Percentiles rank a stretch among this genome's conserved stretches.
These are phyloP conservation scores for Channa maculata DNA, from an alignment of 2,113 vertebrate species.

Conservation along the genomic window DNA sequence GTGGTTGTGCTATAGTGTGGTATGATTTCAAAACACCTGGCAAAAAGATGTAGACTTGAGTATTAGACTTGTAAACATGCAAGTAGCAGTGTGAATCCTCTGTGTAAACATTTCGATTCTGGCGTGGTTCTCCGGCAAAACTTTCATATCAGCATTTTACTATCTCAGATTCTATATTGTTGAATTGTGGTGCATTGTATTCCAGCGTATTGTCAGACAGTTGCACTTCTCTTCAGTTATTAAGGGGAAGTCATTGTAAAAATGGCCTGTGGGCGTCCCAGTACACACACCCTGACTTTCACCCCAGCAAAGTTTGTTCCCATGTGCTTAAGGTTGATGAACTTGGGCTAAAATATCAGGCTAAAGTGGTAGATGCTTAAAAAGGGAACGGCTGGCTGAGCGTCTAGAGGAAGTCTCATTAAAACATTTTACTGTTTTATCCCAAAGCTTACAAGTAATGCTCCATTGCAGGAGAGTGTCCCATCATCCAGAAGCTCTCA, in stretches of 20 bases:
- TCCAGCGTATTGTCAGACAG: neutral
- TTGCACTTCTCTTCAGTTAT: neutral
- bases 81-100: too few relatives aligned
- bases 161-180: too few relatives aligned
- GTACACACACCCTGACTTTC: constrained; percentile 19
- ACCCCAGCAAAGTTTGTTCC: neutral
- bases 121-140: too few relatives aligned
- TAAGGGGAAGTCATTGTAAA: too few relatives aligned
- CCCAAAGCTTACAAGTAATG: constrained; percentile 50
- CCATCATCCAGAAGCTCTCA: constrained; percentile 55
- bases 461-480: constrained; percentile 52
- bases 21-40: too few relatives aligned
- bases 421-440: constrained; percentile 64
- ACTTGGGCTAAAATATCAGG: constrained; percentile 12
- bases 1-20: too few relatives aligned
- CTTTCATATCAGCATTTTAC: too few relatives aligned
- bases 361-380: constrained; percentile 40
- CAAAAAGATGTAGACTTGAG: too few relatives aligned
- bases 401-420: constrained; percentile 50
- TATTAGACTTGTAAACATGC: too few relatives aligned
- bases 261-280: neutral
- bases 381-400: constrained; percentile 45
- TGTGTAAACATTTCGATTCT: too few relatives aligned
- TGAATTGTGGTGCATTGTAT: neutral
- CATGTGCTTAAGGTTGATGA: constrained; percentile 43